Evolutionary conservation across 2,888 invertebrate species (phyloP).

Genomic region (Drosophila imparisetae): DNA sequence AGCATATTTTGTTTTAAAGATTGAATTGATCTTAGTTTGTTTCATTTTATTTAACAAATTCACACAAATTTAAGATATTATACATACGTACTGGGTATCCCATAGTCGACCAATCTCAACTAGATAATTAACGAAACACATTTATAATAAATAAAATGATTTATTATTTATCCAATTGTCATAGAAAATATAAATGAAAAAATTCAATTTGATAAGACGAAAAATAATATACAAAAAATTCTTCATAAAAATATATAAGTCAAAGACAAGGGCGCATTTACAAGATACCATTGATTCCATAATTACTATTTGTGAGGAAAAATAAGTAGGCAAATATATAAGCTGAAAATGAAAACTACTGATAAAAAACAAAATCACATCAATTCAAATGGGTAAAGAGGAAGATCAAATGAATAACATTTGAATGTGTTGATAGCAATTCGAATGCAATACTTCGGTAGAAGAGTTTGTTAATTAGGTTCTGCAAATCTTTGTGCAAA

Average conservation of each 20-base stretch:
- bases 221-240: not conserved
- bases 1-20: not conserved
- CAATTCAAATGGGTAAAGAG: not conserved
- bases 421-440: constrained; percentile 20
- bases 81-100: not conserved
- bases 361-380: constrained; percentile 17
- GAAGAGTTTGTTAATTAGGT: constrained; percentile 2
- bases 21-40: not conserved
- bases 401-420: constrained; percentile 1
- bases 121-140: not conserved
- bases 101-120: not conserved
- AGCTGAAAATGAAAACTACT: not conserved
- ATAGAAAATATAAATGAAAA: not conserved
- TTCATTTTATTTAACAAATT: not conserved
- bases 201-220: not conserved
- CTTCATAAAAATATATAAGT: not conserved
- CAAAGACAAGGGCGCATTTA: not conserved
- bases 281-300: constrained; percentile 7
- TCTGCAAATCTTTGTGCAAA: constrained; percentile 17
- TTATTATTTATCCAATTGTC: not conserved
- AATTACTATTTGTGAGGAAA: not conserved
- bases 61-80: not conserved
- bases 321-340: not conserved
- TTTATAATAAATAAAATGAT: not conserved
- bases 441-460: constrained; percentile 4